phyloP scores from a whole-genome alignment of 2,113 vertebrate species.

The Phainopepla nitens region DNA sequence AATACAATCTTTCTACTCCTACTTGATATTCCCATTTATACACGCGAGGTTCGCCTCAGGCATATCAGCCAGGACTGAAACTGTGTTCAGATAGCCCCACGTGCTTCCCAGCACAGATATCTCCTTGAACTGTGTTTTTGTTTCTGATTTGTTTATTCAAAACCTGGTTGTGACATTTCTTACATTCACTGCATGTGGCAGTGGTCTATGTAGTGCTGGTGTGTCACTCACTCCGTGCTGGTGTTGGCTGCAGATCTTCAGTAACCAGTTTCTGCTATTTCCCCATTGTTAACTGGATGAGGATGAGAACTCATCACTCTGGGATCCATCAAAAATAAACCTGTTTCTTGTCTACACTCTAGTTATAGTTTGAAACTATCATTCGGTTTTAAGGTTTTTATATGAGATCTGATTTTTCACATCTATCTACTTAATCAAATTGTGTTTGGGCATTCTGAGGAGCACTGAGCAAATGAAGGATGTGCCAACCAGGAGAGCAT shows the following conservation, averaged over 20 bases:
- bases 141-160: neutral
- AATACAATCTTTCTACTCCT: slow-evolving; percentile 22
- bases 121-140: neutral
- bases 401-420: neutral
- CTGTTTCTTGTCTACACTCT: neutral
- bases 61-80: neutral
- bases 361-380: neutral
- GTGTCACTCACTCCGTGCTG: neutral
- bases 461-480: neutral
- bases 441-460: neutral
- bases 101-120: neutral
- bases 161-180: neutral
- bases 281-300: neutral
- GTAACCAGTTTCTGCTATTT: neutral
- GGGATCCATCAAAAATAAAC: neutral
- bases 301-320: neutral
- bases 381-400: neutral
- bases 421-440: neutral
- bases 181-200: neutral
- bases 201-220: accelerated
- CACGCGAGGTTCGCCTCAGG: accelerated
- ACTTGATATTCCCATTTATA: slow-evolving; percentile 16
- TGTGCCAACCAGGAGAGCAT: neutral
- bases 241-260: neutral
- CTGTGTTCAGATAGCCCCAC: neutral